These are phyloP conservation scores for Venturia canescens DNA, from an alignment of 1,140 invertebrate genomes.

Conservation along the genomic window DNA sequence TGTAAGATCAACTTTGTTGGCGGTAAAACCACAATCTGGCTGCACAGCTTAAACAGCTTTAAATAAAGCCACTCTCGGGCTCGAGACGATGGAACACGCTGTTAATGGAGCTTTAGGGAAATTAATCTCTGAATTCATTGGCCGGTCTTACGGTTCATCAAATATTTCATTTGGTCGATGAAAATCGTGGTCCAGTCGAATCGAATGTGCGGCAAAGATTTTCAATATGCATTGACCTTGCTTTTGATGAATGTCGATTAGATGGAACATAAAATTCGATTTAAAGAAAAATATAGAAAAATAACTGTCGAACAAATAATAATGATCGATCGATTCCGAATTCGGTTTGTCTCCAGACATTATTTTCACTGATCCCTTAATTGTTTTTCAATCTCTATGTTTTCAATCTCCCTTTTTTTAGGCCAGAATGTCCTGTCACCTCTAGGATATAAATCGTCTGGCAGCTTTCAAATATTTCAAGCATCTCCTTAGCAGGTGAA, in stretches of 20 bases:
- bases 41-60: neutral
- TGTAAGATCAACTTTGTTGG: neutral
- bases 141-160: neutral
- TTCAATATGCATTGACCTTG: too few species aligned
- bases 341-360: neutral
- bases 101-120: too few species aligned
- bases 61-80: neutral
- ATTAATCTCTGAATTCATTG: too few species aligned
- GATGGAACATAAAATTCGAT: too few species aligned
- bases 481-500: neutral
- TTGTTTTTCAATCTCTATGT: neutral
- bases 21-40: neutral
- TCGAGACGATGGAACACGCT: neutral
- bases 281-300: too few species aligned
- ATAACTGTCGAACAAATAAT: neutral
- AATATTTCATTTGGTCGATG: neutral
- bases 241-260: too few species aligned
- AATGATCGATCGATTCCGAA: neutral
- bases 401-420: neutral
- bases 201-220: too few species aligned
- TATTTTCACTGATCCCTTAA: conserved; percentile 4
- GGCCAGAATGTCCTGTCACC: neutral
- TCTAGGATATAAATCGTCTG: neutral
- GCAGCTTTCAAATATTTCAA: conserved; percentile 2
- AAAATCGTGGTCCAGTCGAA: too few species aligned